These are phyloP conservation scores for Rhineura floridana DNA, from an alignment of 2,113 vertebrate genomes.

Conservation along the genomic window DNA sequence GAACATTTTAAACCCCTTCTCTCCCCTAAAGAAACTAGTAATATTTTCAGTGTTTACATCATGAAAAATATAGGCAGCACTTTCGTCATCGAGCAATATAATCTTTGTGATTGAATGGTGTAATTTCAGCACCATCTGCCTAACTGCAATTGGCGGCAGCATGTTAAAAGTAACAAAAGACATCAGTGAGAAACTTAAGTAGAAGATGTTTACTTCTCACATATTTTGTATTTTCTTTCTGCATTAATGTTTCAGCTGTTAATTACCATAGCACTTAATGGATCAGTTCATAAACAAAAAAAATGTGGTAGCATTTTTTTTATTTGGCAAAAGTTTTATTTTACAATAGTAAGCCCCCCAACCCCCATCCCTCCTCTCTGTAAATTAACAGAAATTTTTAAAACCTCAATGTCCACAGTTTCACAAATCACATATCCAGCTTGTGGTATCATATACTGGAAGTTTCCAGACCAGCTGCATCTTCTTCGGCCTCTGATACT, in stretches of 20 bases:
- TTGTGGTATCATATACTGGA: not conserved
- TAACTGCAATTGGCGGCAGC: slow-evolving; percentile 11
- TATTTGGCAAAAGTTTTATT: slow-evolving; percentile 8
- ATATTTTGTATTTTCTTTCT: slow-evolving; percentile 7
- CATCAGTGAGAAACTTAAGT: slow-evolving; percentile 9
- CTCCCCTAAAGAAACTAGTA: not conserved
- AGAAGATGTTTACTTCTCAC: slow-evolving; percentile 23
- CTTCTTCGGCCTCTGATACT: not conserved
- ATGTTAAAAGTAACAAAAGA: slow-evolving; percentile 18
- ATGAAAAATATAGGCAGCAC: not conserved
- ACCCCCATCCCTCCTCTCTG: not conserved
- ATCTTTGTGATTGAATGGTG: slow-evolving; percentile 11
- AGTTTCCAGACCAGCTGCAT: not conserved
- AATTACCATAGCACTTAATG: slow-evolving; percentile 15
- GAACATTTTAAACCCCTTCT: not conserved
- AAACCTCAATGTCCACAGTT: not conserved
- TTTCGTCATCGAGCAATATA: not conserved
- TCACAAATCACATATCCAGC: not conserved
- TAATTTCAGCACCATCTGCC: slow-evolving; percentile 23
- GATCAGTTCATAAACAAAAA: slow-evolving; percentile 3
- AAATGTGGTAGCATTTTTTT: slow-evolving; percentile 3
- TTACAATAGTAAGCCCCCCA: not conserved
- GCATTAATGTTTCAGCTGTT: slow-evolving; percentile 4
- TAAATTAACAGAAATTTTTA: not conserved
- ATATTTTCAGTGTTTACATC: not conserved